A percentile compares a stretch with the other conserved stretches of the same genome.
These are phyloP conservation scores for Drosophila jambulina DNA, from an alignment of 1,140 invertebrate species.

Conservation along the genomic window DNA sequence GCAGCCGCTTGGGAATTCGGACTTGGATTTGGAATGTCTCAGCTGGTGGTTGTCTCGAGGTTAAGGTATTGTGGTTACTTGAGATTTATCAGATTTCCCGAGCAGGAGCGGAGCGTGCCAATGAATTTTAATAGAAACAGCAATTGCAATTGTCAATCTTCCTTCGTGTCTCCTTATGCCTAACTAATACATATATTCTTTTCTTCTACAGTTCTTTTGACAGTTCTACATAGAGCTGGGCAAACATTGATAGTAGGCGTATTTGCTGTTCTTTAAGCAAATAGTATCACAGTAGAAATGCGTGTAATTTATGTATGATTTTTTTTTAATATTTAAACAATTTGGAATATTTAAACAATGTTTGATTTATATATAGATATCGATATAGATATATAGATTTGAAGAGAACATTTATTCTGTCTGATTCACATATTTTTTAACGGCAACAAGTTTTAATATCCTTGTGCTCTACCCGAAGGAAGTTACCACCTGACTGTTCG, in stretches of 20 bases:
- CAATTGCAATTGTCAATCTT: slow-evolving; percentile 57
- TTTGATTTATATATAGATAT: no score
- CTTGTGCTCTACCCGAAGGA: not conserved
- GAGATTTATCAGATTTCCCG: slow-evolving; percentile 49
- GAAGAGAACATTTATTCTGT: not conserved
- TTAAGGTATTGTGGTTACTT: slow-evolving; percentile 16
- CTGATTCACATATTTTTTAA: not conserved
- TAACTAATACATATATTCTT: slow-evolving; percentile 21
- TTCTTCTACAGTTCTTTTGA: slow-evolving; percentile 29
- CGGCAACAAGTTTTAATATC: not conserved
- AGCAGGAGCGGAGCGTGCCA: slow-evolving; percentile 41
- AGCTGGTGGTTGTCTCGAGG: slow-evolving; percentile 33
- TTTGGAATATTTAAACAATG: not conserved
- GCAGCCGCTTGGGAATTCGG: slow-evolving; percentile 63
- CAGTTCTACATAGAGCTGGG: slow-evolving; percentile 4
- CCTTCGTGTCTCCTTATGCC: not conserved
- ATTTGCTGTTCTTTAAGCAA: not conserved
- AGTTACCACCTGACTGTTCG: slow-evolving; percentile 1
- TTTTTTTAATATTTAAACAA: no score
- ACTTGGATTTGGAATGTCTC: slow-evolving; percentile 25
- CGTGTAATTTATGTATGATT: not conserved
- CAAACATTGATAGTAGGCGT: not conserved
- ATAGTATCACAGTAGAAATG: not conserved
- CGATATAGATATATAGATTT: not conserved
- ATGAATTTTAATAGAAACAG: slow-evolving; percentile 70